phyloP scores from a whole-genome alignment of 2,888 invertebrate species.

The Noctua fimbriata region DNA sequence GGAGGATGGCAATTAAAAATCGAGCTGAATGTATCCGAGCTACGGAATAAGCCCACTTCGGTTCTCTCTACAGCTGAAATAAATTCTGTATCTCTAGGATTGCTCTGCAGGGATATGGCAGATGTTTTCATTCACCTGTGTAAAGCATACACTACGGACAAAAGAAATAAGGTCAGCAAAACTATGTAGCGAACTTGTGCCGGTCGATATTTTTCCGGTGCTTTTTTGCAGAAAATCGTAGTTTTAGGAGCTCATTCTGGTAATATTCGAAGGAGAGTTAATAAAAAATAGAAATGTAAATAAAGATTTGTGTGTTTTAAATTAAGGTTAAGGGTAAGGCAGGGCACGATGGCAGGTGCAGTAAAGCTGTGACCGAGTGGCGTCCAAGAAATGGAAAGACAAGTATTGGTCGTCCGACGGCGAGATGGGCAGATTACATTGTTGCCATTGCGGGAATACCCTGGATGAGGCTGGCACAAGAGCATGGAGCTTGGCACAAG shows the following conservation, averaged over 20 bases:
- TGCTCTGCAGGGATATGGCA: background rate
- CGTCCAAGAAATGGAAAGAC: too few relatives aligned
- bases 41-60: slow-evolving; percentile 24
- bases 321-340: too few relatives aligned
- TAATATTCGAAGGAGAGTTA: background rate
- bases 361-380: too few relatives aligned
- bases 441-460: too few relatives aligned
- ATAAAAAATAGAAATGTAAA: background rate
- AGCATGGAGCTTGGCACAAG: too few relatives aligned
- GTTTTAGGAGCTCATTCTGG: slow-evolving; percentile 2
- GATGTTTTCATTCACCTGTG: background rate
- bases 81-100: slow-evolving; percentile 19
- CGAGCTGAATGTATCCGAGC: slow-evolving; percentile 24
- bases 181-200: background rate
- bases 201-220: background rate
- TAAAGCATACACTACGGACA: background rate
- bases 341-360: too few relatives aligned
- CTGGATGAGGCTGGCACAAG: too few relatives aligned
- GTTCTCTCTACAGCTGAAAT: background rate
- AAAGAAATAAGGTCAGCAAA: background rate
- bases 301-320: too few relatives aligned
- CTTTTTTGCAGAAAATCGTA: background rate
- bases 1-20: slow-evolving; percentile 39
- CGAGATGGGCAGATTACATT: too few relatives aligned
- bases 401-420: too few relatives aligned